Conservation (phyloP, 2,113 vertebrate species). For the Zingel zingel region DNA sequence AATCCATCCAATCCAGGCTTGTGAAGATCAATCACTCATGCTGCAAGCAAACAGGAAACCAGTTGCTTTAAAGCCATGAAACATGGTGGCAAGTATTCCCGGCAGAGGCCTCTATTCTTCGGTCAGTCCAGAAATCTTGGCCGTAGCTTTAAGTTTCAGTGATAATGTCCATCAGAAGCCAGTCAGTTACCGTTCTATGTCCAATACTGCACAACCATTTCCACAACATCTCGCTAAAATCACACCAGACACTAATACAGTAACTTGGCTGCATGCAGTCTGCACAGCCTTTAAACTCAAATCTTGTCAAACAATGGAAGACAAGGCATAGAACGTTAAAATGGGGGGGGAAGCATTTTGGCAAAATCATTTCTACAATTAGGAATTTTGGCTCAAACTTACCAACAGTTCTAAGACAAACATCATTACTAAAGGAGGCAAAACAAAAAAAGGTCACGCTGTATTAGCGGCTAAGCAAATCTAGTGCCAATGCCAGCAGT, state of each 20-base stretch:
- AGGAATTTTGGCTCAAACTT: constrained; percentile 48
- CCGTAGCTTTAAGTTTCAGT: neutral
- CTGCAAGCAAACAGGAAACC: constrained; percentile 22
- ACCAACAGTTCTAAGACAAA: constrained; percentile 12
- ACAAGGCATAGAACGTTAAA: constrained; percentile 14
- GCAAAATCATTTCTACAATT: constrained; percentile 52
- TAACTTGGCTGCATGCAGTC: neutral
- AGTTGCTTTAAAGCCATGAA: constrained; percentile 35
- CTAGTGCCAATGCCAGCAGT: constrained; percentile 1
- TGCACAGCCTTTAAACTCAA: constrained; percentile 19
- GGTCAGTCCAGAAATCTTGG: constrained; percentile 6
- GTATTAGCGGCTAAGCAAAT: constrained; percentile 23
- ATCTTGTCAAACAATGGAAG: constrained; percentile 14
- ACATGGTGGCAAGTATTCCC: neutral
- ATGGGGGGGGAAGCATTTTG: constrained; percentile 48
- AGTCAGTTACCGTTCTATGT: neutral
- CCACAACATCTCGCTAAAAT: neutral
- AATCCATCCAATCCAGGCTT: neutral
- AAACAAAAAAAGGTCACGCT: constrained; percentile 9
- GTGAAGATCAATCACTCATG: constrained; percentile 2
- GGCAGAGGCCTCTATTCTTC: neutral
- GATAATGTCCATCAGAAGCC: neutral
- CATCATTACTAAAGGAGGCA: constrained; percentile 22
- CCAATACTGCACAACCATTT: constrained; percentile 13
- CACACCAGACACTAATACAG: neutral